Conservation (phyloP, 2,888 invertebrate species). For the Apomyelois bistriatella region DNA sequence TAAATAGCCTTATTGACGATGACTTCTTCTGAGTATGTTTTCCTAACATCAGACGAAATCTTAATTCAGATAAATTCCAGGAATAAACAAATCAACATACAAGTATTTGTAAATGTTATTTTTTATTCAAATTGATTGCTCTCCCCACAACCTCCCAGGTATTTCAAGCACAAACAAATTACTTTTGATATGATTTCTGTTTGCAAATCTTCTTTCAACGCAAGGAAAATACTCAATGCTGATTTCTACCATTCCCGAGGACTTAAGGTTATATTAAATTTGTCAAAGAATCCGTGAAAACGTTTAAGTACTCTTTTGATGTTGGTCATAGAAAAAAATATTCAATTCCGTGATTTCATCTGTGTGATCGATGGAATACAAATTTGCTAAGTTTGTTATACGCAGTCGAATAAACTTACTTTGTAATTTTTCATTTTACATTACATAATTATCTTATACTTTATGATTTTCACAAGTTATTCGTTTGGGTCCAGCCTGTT, state of each 20-base stretch:
- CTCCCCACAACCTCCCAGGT: background rate
- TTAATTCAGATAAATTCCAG: no score
- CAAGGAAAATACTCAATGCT: constrained; percentile 38
- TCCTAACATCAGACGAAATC: no score
- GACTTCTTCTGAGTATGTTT: no score
- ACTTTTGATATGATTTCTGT: constrained; percentile 29
- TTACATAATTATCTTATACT: no score
- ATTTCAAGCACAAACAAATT: constrained; percentile 8
- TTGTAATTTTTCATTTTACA: no score
- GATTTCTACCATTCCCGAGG: constrained; percentile 28
- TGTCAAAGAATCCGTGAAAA: constrained; percentile 42
- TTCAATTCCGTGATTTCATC: constrained; percentile 11
- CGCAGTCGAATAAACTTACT: no score
- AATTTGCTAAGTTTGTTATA: no score
- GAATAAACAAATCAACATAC: background rate
- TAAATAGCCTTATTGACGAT: no score
- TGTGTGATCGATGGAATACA: no score
- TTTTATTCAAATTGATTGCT: background rate
- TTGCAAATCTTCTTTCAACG: constrained; percentile 30
- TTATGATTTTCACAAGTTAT: no score
- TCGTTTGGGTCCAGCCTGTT: no score
- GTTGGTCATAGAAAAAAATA: constrained; percentile 25
- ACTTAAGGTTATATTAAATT: constrained; percentile 40
- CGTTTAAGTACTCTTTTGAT: constrained; percentile 36
- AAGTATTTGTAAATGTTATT: background rate